A percentile compares a stretch with the other conserved stretches of the same genome.
Conservation (phyloP, 2,113 vertebrate species). For the Corynorhinus townsendii region DNA sequence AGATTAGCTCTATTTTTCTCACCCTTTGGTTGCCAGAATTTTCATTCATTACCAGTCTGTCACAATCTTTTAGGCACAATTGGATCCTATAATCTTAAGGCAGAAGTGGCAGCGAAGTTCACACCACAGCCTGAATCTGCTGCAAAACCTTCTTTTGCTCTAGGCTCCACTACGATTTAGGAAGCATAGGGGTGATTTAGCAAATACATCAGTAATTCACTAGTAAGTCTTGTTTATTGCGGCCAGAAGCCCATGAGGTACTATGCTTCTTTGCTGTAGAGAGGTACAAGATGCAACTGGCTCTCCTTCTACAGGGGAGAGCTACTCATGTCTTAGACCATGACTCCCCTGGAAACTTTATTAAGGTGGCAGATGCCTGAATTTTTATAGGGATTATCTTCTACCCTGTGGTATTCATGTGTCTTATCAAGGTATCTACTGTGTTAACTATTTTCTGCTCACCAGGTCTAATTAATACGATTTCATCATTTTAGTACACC, state of each 20-base stretch:
- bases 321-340: neutral
- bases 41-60: neutral
- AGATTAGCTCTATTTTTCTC: neutral
- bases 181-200: neutral
- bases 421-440: neutral
- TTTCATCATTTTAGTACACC: neutral
- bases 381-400: neutral
- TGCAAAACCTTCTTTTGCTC: neutral
- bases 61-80: neutral
- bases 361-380: neutral
- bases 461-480: neutral
- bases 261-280: neutral
- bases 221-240: neutral
- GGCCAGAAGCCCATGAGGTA: neutral
- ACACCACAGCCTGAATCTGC: neutral
- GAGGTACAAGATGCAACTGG: neutral
- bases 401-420: neutral
- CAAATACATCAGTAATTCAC: neutral
- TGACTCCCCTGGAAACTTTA: neutral
- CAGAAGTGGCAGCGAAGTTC: neutral
- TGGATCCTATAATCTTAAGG: neutral
- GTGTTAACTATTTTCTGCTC: neutral
- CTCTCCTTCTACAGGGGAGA: neutral
- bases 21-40: neutral
- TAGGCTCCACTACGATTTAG: neutral